Percentiles rank a stretch among this genome's conserved stretches.
Conservation (phyloP, 2,888 invertebrate genomes). For the Xylocampa areola region DNA sequence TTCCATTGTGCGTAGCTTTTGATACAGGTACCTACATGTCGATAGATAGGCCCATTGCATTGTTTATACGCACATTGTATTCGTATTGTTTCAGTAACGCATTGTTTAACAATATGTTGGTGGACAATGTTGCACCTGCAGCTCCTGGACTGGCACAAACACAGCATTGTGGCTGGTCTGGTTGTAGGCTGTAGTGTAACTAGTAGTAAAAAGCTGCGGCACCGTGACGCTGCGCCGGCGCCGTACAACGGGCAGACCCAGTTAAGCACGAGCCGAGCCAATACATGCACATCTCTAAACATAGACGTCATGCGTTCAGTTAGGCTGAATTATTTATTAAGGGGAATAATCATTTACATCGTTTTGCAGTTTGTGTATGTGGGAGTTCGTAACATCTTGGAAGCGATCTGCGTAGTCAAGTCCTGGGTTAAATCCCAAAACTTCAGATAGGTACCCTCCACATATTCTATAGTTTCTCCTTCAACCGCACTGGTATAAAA, state of each 20-base stretch:
- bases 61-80: no score
- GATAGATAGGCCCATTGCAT: no score
- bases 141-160: neutral
- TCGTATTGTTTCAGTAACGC: no score
- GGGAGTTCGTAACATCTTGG: no score
- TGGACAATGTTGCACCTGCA: no score
- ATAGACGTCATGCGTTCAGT: conserved; percentile 17
- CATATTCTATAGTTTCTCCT: neutral
- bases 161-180: neutral
- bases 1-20: no score
- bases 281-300: conserved; percentile 32
- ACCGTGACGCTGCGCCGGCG: conserved; percentile 51
- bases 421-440: no score
- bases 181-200: conserved; percentile 6
- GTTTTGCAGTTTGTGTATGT: no score
- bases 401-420: no score
- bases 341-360: conserved; percentile 10
- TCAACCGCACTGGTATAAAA: conserved; percentile 6
- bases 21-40: neutral
- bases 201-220: conserved; percentile 53
- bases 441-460: no score
- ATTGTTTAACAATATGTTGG: no score
- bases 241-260: conserved; percentile 73
- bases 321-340: conserved; percentile 28
- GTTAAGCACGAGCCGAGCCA: conserved; percentile 62